Conservation (phyloP, 1,140 invertebrate species). For the Acromyrmex heyeri region DNA sequence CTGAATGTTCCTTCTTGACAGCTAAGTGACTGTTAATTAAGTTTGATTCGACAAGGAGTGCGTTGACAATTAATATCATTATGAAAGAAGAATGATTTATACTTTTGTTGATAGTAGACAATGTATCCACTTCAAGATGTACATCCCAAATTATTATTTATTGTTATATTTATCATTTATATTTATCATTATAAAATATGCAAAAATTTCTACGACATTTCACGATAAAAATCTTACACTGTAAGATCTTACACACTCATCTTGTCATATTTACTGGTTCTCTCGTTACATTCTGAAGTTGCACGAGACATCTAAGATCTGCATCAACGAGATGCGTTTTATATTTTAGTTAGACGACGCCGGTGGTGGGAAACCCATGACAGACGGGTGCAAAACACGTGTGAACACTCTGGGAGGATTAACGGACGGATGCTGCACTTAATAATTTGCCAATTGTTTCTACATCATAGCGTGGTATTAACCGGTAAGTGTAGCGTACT, state of each 20-base stretch:
- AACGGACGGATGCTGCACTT: conserved; percentile 58
- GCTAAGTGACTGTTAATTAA: too few relatives aligned
- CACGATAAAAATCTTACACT: neutral
- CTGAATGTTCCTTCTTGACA: too few relatives aligned
- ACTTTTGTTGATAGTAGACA: too few relatives aligned
- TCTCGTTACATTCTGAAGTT: neutral
- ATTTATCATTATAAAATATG: neutral
- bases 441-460: conserved; percentile 64
- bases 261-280: neutral
- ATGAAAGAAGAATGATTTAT: too few relatives aligned
- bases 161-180: too few relatives aligned
- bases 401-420: conserved; percentile 54
- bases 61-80: too few relatives aligned
- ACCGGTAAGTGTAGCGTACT: conserved; percentile 17
- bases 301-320: conserved; percentile 5
- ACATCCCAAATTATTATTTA: too few relatives aligned
- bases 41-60: too few relatives aligned
- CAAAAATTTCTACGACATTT: neutral
- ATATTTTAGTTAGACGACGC: neutral
- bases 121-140: too few relatives aligned
- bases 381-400: conserved; percentile 60
- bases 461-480: conserved; percentile 16
- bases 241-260: neutral
- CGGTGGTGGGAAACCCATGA: conserved; percentile 51
- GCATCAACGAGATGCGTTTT: neutral